Evolutionary conservation across 2,797 vertebrate species (phyloP), one percentile per base, ranked within the genome.

Genomic region (Xiphophorus birchmanni): DNA sequence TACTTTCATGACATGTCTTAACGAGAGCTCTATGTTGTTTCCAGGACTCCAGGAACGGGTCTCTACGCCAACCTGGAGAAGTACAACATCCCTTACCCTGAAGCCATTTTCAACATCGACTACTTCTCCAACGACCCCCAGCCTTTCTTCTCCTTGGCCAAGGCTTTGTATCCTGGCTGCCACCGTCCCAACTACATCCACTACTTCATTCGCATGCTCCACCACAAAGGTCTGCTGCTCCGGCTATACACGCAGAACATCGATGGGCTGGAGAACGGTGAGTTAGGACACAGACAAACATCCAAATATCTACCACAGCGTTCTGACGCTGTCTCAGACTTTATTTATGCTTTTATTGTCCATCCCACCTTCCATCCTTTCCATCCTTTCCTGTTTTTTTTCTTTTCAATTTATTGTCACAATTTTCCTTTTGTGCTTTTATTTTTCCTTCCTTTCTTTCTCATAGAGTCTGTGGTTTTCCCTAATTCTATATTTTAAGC

Each of bases 171-270:
- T 86, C 95, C 96, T 0, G 96, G 96, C 71, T 92, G 81, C 81
- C 96, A 96, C 89, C 88, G 88, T 67, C 95, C 94, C 44, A 93
- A 95, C 84, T 91, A 91, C 86, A 91, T 93, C 23, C 95, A 95
- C 83, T 96, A 92, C 88, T 92, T 96, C 86, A 94, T 96, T 90
- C 94, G 90, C 77, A 93, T 94, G 94, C 93, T 97, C 47, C 95
- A 97, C 82, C 95, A 95, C 84, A 96, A 96, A 90, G 95, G 95
- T 23, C 89, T 97, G 82, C 90, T 97, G 83, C 95, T 97, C 4
- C 91, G 96, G 32, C 88, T 96, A 90, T 97, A 97, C 91, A 97
- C 95, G 0, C 96, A 97, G 92, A 97, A 97, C 93, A 96, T 97
- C 6, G 96, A 97, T 4, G 96, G 97, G 5, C 91, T 97, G 77